These are phyloP conservation scores for Nemotelus nigrinus DNA, from an alignment of 2,888 invertebrate genomes.

Conservation along the genomic window DNA sequence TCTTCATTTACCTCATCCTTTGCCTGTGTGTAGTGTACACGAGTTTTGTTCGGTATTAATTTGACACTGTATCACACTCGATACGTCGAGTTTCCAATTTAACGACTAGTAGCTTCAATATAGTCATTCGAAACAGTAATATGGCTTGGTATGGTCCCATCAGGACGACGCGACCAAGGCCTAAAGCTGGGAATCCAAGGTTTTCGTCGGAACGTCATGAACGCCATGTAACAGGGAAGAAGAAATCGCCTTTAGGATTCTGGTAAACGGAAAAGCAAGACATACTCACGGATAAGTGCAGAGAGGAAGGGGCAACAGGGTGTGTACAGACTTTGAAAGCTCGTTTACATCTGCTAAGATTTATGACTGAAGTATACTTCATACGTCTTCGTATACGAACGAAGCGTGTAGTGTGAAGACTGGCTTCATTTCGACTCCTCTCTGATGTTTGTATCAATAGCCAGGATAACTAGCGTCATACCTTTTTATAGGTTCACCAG, in stretches of 20 bases:
- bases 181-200: conserved; percentile 23
- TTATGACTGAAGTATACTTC: conserved; percentile 41
- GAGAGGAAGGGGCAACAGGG: not conserved
- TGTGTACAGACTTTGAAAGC: conserved; percentile 35
- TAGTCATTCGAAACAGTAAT: conserved; percentile 27
- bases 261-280: conserved; percentile 1
- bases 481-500: conserved; percentile 33
- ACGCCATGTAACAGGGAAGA: conserved; percentile 4
- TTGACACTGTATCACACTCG: conserved; percentile 42
- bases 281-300: not conserved
- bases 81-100: conserved; percentile 44
- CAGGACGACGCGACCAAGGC: not conserved
- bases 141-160: no score
- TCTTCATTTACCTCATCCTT: conserved; percentile 9
- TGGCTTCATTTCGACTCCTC: conserved; percentile 11
- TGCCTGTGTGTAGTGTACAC: no score
- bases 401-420: not conserved
- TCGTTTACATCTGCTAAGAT: conserved; percentile 45
- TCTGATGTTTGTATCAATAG: conserved; percentile 34
- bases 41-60: conserved; percentile 32
- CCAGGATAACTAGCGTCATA: conserved; percentile 37
- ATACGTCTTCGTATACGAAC: conserved; percentile 18
- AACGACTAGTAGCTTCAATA: conserved; percentile 33
- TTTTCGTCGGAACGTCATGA: not conserved
- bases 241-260: conserved; percentile 22